These are phyloP conservation scores for Oryctolagus cuniculus DNA, from an alignment of 2,113 vertebrate genomes.

Conservation along the genomic window mOryCun1.1 NC_091440.1:10056001-10056500, in stretches of 20 bases:
- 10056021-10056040: not conserved
- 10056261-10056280: slow-evolving; percentile 97
- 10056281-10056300: slow-evolving; percentile 98
- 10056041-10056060: slow-evolving; percentile 4
- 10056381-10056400: slow-evolving; percentile 90
- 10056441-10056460: not conserved
- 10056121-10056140: not conserved
- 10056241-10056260: slow-evolving; percentile 99
- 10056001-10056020: not conserved
- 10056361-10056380: slow-evolving; percentile 98
- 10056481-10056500: not conserved
- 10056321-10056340: slow-evolving; percentile 96
- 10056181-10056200: not conserved
- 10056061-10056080: not conserved
- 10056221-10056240: slow-evolving; percentile 94
- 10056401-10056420: not conserved
- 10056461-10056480: not conserved
- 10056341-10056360: slow-evolving; percentile 98
- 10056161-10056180: not conserved
- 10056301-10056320: slow-evolving; percentile 96
- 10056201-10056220: not conserved
- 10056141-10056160: not conserved
- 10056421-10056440: not conserved
- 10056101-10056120: slow-evolving; percentile 1
- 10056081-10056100: slow-evolving; percentile 34